Conservation (phyloP, 2,888 invertebrate species). For the Athripsodes cinereus region DNA sequence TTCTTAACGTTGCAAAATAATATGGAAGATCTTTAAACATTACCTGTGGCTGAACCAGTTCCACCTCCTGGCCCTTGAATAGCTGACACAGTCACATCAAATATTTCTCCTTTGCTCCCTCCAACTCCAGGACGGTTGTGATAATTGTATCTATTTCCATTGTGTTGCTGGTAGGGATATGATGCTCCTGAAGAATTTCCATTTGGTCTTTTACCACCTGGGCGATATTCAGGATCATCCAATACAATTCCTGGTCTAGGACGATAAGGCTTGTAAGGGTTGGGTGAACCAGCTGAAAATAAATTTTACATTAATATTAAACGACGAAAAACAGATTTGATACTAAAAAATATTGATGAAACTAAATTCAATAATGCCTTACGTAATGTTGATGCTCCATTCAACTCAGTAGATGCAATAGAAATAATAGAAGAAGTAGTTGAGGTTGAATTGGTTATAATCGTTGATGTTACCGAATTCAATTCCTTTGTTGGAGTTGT, state of each 20-base stretch:
- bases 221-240: slow-evolving; percentile 77
- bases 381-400: slow-evolving; percentile 1
- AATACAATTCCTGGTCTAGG: slow-evolving; percentile 81
- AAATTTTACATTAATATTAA: not conserved
- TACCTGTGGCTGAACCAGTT: slow-evolving; percentile 36
- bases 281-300: slow-evolving; percentile 19
- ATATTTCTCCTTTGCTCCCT: slow-evolving; percentile 63
- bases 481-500: slow-evolving; percentile 29
- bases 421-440: slow-evolving; percentile 12
- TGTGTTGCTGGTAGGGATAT: not conserved
- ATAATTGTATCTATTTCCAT: not conserved
- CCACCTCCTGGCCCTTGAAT: slow-evolving; percentile 73
- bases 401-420: slow-evolving; percentile 4
- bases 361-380: not conserved
- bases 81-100: slow-evolving; percentile 83
- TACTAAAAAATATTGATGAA: not conserved
- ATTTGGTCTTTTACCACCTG: slow-evolving; percentile 45
- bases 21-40: no score
- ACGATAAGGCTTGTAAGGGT: slow-evolving; percentile 56
- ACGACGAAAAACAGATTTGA: not conserved
- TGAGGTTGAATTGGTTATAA: not conserved
- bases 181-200: slow-evolving; percentile 24
- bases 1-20: no score
- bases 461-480: not conserved
- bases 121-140: slow-evolving; percentile 32